Evolutionary conservation across 2,797 vertebrate species (phyloP).

Genomic region (Poeciliopsis paucimaculata): DNA sequence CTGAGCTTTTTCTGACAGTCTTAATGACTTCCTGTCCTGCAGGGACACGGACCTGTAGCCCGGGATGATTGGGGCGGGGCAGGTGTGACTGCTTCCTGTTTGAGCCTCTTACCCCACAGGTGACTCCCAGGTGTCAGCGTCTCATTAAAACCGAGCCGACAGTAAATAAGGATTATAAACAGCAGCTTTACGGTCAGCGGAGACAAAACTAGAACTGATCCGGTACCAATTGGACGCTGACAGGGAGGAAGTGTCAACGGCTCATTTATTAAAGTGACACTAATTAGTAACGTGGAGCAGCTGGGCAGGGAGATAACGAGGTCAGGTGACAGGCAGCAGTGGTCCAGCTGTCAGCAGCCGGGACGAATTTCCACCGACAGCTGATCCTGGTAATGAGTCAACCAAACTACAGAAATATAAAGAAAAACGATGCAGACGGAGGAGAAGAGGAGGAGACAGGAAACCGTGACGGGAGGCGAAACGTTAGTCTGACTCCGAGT

Average conservation of each 20-base stretch:
- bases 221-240: conserved; percentile 2
- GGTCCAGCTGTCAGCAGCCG: conserved; percentile 6
- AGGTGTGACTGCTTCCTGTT: conserved; percentile 14
- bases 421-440: background rate
- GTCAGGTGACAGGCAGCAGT: conserved; percentile 19
- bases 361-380: conserved; percentile 1
- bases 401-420: background rate
- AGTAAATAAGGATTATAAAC: conserved; percentile 13
- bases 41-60: background rate
- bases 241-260: conserved; percentile 13
- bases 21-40: background rate
- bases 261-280: conserved; percentile 23
- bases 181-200: conserved; percentile 6
- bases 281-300: conserved; percentile 21
- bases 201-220: background rate
- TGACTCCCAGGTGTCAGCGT: background rate
- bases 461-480: no score
- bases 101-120: background rate
- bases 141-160: conserved; percentile 15
- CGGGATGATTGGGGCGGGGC: background rate
- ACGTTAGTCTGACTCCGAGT: background rate
- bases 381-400: background rate
- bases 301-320: conserved; percentile 12
- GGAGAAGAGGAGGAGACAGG: background rate
- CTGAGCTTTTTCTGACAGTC: background rate